Conservation (phyloP, 2,888 invertebrate genomes). For the Chaetogeoica ovagalla region DNA sequence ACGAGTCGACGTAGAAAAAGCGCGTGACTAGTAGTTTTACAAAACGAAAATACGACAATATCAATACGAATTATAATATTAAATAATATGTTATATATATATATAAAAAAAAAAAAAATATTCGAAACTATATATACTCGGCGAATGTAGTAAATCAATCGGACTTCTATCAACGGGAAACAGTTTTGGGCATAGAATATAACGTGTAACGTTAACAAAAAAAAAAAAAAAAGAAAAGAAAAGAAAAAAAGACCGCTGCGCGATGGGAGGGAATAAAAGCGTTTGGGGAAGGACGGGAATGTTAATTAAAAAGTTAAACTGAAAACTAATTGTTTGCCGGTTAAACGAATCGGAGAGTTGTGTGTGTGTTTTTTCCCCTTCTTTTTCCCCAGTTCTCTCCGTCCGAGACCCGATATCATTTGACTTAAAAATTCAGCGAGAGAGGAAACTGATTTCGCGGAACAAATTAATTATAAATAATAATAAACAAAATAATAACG, state of each 20-base stretch:
- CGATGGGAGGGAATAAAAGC: background rate
- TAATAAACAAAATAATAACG: slow-evolving; percentile 25
- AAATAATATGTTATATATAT: too few species aligned
- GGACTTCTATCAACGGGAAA: background rate
- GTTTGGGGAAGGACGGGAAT: slow-evolving; percentile 28
- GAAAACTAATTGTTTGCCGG: slow-evolving; percentile 45
- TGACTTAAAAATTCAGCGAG: slow-evolving; percentile 1
- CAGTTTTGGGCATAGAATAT: background rate
- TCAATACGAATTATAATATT: too few species aligned
- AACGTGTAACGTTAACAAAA: background rate
- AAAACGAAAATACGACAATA: too few species aligned
- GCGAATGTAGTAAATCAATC: slow-evolving; percentile 9
- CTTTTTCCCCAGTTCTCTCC: background rate
- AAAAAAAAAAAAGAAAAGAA: too few species aligned
- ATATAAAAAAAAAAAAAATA: too few species aligned
- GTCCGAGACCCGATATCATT: background rate
- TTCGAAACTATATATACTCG: background rate
- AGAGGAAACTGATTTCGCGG: slow-evolving; percentile 5
- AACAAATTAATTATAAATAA: slow-evolving; percentile 27
- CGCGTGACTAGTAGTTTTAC: too few species aligned
- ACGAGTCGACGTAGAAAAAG: too few species aligned
- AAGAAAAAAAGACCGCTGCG: background rate
- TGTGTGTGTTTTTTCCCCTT: background rate
- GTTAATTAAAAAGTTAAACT: slow-evolving; percentile 51
- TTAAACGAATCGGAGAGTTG: slow-evolving; percentile 24